Evolutionary conservation across 2,888 invertebrate genomes (phyloP), one percentile per base, ranked within the genome.

Genomic region (Acanthoscelides obtectus): DNA sequence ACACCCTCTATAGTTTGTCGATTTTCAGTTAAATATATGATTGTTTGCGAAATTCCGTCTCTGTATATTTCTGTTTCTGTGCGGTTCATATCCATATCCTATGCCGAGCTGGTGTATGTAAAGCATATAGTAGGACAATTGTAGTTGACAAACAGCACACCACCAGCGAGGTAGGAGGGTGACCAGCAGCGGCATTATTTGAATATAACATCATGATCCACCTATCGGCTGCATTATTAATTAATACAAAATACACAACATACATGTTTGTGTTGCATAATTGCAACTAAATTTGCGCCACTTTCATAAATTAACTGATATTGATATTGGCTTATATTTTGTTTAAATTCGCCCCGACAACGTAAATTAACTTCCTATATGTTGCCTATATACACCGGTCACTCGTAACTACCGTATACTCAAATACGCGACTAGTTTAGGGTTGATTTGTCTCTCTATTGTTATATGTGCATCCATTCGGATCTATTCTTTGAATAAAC

Each of bases 271-370:
- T 82, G 82, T 80, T 80, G 81, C 79, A 83, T 84, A 84, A 83
- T 84, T 83, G 83, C 82, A 81, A 82, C 83, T 82, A 83, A 83
- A 84, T 83, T 83, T 81, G 83, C 81, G 81, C 81, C 82, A 83
- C 83, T 83, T 83, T 83, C 83, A 83, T 84, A 84, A 84, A 84
- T 84, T 83, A 83, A 80, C 81, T 80, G 83, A 82, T 84, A 83
- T 83, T 83, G 83, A 82, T 83, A 83, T 83, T 82, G 81, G 82
- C 80, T 81, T 81, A 81, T 82, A 83, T 83, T 84, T 83, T 83
- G 83, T 83, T 83, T 82, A 83, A 83, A 83, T 83, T 83, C 79
- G 77, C 79, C 20, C 63, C 78, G 79, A 80, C 78, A 79, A 80
- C 81, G 81, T 81, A 82, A 82, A 82, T 82, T 81, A 77, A 77